Evolutionary conservation across 2,888 invertebrate genomes (phyloP).

Genomic region (Aspidiotus rigidus): DNA sequence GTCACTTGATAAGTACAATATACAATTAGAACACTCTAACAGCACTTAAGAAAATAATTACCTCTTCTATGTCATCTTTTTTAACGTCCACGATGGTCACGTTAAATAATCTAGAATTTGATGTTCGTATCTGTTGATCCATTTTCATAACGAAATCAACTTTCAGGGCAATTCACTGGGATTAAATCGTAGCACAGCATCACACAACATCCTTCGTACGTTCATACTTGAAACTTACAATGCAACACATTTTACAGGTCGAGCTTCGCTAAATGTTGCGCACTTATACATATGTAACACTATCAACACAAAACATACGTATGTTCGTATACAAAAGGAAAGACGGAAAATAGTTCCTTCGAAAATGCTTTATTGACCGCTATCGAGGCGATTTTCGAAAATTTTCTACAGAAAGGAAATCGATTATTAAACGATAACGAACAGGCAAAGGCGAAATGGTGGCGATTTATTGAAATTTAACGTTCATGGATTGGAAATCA

Average conservation of each 20-base stretch:
- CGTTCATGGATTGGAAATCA: no score
- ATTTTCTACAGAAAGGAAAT: not conserved
- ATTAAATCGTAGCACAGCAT: constrained; percentile 26
- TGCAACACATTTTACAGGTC: constrained; percentile 33
- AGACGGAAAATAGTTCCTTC: constrained; percentile 24
- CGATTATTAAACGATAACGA: not conserved
- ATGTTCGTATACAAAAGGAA: constrained; percentile 24
- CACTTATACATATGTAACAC: constrained; percentile 20
- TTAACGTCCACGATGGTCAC: constrained; percentile 72
- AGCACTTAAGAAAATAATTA: constrained; percentile 45
- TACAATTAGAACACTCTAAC: constrained; percentile 9
- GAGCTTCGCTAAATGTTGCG: constrained; percentile 23
- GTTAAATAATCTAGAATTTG: constrained; percentile 64
- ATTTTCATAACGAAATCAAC: constrained; percentile 38
- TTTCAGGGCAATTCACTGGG: constrained; percentile 4
- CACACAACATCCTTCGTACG: constrained; percentile 23
- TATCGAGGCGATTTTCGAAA: not conserved
- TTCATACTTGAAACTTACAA: constrained; percentile 19
- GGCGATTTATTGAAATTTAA: no score
- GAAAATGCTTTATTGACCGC: not conserved
- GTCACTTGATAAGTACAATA: constrained; percentile 26
- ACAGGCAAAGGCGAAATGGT: not conserved
- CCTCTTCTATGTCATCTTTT: constrained; percentile 82
- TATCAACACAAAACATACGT: constrained; percentile 25
- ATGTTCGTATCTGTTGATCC: constrained; percentile 44